Evolutionary conservation across 1,140 invertebrate species (phyloP), one percentile per base, ranked within the genome.

Genomic region (Ceratoteleas bidentatus): DNA sequence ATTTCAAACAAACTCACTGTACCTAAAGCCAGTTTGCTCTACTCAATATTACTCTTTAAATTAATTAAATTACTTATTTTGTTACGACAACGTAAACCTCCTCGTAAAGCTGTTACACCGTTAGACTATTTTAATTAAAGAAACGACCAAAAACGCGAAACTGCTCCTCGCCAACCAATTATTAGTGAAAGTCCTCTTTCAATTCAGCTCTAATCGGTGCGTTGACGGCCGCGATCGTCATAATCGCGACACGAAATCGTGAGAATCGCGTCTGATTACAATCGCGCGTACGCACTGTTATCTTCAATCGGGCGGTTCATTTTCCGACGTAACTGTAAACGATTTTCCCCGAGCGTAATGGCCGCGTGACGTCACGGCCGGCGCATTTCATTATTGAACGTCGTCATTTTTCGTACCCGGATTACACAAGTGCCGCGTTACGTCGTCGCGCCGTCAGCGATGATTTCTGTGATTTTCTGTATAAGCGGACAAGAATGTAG

Each of bases 221-320:
- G n/a, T n/a, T n/a, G 65, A 69, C 74, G 50, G 54, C 15, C 32
- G 34, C 45, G 49, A 49, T 68, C 33, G 56, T 61, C 57, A 57
- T 68, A 77, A 77, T 77, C 49, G 65, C 45, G 57, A 69, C 45
- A 77, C 13, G 24, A 77, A 76, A 69, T 69, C 74, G 40, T 68
- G 65, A 69, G 65, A 77, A 47, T 56, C 36, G 4, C 13, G 15
- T 0, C 7, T 34, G 57, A 66, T 75, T 75, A 36, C n/a, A 32
- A 69, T 77, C 57, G 56, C 33, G 40, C 36, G 7, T 0, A 13
- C 43, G 13, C 36, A 40, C 13, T n/a, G n/a, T 70, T 68, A 62
- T 62, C 58, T 54, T 6, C 47, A 15, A 62, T 47, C 24, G 50
- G 13, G 10, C 50, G 62, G 13, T 24, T 54, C 40, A 52, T 65